Conservation (phyloP, 2,797 vertebrate species). For the Coluber constrictor region DNA sequence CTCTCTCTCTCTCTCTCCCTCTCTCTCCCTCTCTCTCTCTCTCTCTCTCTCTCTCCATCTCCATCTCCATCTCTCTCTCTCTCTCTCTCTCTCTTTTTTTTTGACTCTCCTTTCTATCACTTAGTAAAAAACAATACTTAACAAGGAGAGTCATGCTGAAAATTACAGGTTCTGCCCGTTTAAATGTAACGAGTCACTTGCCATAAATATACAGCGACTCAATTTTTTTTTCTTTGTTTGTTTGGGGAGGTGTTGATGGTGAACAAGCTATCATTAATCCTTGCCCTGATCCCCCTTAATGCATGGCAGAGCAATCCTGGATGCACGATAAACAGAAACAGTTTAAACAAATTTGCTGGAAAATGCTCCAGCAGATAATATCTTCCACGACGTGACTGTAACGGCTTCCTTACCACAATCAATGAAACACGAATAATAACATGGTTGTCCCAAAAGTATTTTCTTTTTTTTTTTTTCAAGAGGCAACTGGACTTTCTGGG, state of each 20-base stretch:
- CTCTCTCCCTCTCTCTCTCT: fast-evolving
- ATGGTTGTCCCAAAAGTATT: not conserved
- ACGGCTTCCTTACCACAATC: slow-evolving; percentile 59
- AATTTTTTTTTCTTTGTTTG: slow-evolving; percentile 35
- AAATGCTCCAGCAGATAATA: slow-evolving; percentile 59
- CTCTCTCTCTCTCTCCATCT: not conserved
- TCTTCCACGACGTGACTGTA: slow-evolving; percentile 57
- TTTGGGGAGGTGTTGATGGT: slow-evolving; percentile 27
- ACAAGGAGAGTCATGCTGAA: slow-evolving; percentile 24
- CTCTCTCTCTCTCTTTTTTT: not conserved
- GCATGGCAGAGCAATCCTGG: slow-evolving; percentile 53
- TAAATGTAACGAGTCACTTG: slow-evolving; percentile 59
- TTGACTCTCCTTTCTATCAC: not conserved
- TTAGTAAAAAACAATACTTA: slow-evolving; percentile 8
- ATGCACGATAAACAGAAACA: slow-evolving; percentile 61
- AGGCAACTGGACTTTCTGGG: too few species aligned
- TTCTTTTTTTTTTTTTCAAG: too few species aligned
- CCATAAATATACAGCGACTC: slow-evolving; percentile 54
- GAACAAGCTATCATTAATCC: slow-evolving; percentile 63
- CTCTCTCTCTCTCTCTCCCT: not conserved
- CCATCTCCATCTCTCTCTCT: not conserved
- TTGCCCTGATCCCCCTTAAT: slow-evolving; percentile 62
- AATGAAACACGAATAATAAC: slow-evolving; percentile 62
- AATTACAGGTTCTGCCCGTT: slow-evolving; percentile 54
- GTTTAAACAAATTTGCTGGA: slow-evolving; percentile 63